Conservation (phyloP, 2,113 vertebrate genomes). For the Peromyscus leucopus region DNA sequence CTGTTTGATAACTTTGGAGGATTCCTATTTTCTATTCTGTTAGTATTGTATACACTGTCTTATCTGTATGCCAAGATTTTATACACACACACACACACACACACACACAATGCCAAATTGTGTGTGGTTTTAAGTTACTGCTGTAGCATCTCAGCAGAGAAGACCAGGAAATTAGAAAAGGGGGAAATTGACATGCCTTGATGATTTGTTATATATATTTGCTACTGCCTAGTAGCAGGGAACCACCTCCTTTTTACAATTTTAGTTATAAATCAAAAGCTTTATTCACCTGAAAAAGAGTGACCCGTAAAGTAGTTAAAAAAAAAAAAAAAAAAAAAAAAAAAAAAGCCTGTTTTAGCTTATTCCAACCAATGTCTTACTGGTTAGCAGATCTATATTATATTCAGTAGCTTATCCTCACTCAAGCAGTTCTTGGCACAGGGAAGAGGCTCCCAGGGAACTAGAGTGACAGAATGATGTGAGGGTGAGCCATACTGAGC, state of each 20-base stretch:
- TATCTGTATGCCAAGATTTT: too few relatives aligned
- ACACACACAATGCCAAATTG: too few relatives aligned
- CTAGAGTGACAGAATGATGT: background rate
- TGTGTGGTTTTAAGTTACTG: background rate
- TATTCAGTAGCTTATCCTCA: background rate
- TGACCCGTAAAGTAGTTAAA: background rate
- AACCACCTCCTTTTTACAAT: background rate
- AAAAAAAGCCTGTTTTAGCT: background rate
- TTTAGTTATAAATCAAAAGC: background rate
- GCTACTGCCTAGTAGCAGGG: background rate
- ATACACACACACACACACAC: too few relatives aligned
- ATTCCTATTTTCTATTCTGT: background rate
- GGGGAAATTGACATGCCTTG: background rate
- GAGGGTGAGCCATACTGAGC: background rate
- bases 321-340: background rate
- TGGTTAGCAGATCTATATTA: background rate
- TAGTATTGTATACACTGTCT: background rate
- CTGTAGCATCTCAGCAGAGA: background rate
- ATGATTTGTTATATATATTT: background rate
- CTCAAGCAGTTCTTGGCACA: background rate
- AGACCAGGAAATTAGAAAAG: slow-evolving; percentile 1
- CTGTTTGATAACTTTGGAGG: background rate
- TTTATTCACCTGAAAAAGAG: background rate
- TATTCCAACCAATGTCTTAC: background rate
- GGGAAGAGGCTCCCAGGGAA: background rate